phyloP scores from a whole-genome alignment of 2,888 invertebrate genomes.

The Hirtodrosophila confusa region DNA sequence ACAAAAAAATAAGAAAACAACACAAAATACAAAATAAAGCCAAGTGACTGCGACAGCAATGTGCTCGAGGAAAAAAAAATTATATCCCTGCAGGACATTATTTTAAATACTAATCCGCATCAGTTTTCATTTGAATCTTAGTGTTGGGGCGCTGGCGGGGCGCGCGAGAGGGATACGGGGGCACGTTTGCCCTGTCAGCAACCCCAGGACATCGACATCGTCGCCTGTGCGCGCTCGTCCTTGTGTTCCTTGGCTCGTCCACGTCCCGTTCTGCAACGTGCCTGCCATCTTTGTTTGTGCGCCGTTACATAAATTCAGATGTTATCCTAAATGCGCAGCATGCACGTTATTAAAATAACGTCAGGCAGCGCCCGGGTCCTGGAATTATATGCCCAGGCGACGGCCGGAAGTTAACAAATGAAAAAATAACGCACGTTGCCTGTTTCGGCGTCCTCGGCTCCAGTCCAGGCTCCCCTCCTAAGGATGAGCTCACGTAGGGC shows the following conservation, averaged over 20 bases:
- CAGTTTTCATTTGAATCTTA: conserved; percentile 82
- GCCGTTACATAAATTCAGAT: conserved; percentile 80
- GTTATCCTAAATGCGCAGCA: conserved; percentile 80
- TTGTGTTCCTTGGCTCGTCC: conserved; percentile 7
- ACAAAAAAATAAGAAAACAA: conserved; percentile 23
- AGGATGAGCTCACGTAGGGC: conserved; percentile 35
- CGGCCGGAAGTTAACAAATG: conserved; percentile 56
- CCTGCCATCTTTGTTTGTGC: conserved; percentile 73
- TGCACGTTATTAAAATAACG: conserved; percentile 79
- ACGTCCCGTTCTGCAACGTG: conserved; percentile 55
- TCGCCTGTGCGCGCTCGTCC: conserved; percentile 16
- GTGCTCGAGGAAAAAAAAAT: conserved; percentile 62
- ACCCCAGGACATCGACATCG: conserved; percentile 58
- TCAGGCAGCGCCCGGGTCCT: conserved; percentile 39
- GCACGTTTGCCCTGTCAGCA: conserved; percentile 44
- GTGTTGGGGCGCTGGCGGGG: conserved; percentile 11
- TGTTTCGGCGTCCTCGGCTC: conserved; percentile 13
- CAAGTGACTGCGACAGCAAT: conserved; percentile 55
- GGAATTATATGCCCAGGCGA: conserved; percentile 32
- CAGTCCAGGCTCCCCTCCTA: too few relatives aligned
- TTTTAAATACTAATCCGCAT: conserved; percentile 84
- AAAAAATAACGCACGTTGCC: conserved; percentile 50
- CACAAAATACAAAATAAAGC: conserved; percentile 44
- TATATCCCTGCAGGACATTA: conserved; percentile 84
- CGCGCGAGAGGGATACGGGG: neutral